Conservation (phyloP, 2,113 vertebrate species). For the Carettochelys insculpta region DNA sequence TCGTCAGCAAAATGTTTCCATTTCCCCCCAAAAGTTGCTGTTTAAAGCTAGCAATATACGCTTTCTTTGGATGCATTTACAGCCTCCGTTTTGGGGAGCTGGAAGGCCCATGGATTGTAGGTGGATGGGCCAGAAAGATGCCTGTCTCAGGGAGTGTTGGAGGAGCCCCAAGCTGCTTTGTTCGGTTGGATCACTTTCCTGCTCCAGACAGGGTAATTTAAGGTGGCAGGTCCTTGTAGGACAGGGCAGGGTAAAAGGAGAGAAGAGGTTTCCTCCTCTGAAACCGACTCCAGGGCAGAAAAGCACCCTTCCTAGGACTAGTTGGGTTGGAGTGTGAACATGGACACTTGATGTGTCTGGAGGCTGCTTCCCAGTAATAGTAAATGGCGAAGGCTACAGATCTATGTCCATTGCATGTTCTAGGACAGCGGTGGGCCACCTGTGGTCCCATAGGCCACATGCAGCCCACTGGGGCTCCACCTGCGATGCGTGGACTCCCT, state of each 20-base stretch:
- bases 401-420: too few relatives aligned
- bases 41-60: neutral
- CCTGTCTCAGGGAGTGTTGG: too few relatives aligned
- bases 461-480: too few relatives aligned
- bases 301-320: neutral
- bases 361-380: fast-evolving
- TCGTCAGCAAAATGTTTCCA: conserved; percentile 33
- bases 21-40: neutral
- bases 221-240: neutral
- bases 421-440: too few relatives aligned
- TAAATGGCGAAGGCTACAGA: neutral
- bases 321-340: neutral
- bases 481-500: too few relatives aligned
- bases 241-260: neutral
- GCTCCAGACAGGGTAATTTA: neutral
- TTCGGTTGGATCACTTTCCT: neutral
- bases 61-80: neutral
- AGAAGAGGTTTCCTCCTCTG: neutral
- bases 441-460: too few relatives aligned
- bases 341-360: neutral
- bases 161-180: too few relatives aligned
- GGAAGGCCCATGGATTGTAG: neutral
- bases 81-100: neutral
- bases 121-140: neutral
- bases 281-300: neutral